Evolutionary conservation across 2,797 vertebrate species (phyloP), one percentile per base, ranked within the genome.

Genomic region (Thamnophis elegans): DNA sequence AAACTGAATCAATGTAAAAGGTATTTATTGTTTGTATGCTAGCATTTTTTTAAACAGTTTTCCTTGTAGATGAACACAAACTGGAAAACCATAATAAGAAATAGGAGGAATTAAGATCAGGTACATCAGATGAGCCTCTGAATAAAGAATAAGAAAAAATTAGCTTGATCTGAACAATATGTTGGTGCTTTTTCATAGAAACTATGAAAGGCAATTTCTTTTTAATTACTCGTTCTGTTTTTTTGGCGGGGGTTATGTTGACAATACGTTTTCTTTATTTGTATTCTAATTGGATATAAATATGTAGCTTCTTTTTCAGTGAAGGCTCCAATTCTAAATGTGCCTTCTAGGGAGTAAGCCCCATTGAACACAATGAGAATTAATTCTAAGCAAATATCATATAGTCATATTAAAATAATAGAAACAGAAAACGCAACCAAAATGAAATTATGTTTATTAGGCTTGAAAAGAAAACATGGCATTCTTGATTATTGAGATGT

Each of bases 391-490:
- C 54, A 91, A 55, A 26, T 28, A 58, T 92, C 18, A 88, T 87
- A 78, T 92, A 96, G 89, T 90, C 73, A 55, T 96, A 93, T 90
- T 96, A 85, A 78, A 94, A 93, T 94, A 94, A 65, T 94, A 88
- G 88, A 28, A 73, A 89, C 42, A 95, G 36, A 94, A 89, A 73
- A 82, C 93, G 92, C 89, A 93, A 0, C 58, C 93, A 36, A 16
- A 59, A 93, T 92, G 53, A 96, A 93, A 89, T 94, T 10, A 93
- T 94, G 95, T 94, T 42, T 6, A 5, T 88, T 2, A 54, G 18
- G 53, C 53, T 2, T 54, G 28, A 90, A 93, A 55, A 62, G 42
- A 88, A 82, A 68, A 89, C 42, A 90, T 10, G 92, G 88, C 58
- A 18, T 36, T 16, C 10, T 90, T 91, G 90, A 13, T 26, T 53